These are phyloP conservation scores for Alligator mississippiensis DNA, from an alignment of 2,113 vertebrate genomes.

Conservation along the genomic window DNA sequence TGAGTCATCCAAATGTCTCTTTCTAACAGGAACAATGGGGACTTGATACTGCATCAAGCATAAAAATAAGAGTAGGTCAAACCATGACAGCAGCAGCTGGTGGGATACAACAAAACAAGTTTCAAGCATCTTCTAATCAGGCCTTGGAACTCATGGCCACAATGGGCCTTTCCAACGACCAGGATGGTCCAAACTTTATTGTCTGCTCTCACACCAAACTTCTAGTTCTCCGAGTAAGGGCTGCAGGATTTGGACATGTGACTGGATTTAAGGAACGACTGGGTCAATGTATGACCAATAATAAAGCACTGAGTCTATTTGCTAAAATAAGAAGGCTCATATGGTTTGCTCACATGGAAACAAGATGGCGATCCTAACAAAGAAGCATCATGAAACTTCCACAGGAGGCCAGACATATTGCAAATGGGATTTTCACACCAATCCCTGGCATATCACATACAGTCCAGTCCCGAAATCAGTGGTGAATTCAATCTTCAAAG, in stretches of 20 bases:
- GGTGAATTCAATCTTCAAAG: neutral
- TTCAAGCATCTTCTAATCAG: conserved; percentile 40
- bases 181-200: neutral
- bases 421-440: neutral
- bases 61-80: conserved; percentile 35
- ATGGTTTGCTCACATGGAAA: neutral
- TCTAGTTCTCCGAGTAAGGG: neutral
- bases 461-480: neutral
- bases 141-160: neutral
- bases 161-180: conserved; percentile 1
- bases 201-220: conserved; percentile 22
- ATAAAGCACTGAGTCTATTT: neutral
- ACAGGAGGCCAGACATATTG: neutral
- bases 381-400: conserved; percentile 7
- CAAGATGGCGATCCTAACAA: neutral
- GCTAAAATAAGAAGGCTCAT: neutral
- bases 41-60: neutral
- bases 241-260: neutral
- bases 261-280: conserved; percentile 43
- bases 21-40: conserved; percentile 1
- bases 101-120: conserved; percentile 62
- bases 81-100: conserved; percentile 44
- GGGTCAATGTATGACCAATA: neutral
- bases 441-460: neutral
- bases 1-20: conserved; percentile 32